Base-by-base conservation (phyloP, 2,888 invertebrate species). In the Pristionchus mayeri region DNA sequence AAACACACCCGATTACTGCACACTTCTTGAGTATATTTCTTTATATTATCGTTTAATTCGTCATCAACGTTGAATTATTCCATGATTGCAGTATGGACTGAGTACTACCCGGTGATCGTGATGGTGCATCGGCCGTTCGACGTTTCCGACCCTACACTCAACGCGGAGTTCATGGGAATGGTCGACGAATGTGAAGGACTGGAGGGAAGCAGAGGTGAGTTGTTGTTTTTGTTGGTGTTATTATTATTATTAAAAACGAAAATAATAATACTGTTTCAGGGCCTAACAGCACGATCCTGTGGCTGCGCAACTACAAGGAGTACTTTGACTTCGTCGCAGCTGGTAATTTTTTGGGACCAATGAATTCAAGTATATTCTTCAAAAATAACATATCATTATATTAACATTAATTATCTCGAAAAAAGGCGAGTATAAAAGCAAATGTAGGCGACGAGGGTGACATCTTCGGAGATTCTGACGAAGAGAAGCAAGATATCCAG, bases 71-170 rank as follows among this genome's bases (percentile, higher is more conserved):
- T 6, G 13, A 13, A 44, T 44, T 50, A 54, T 71, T 4, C 37
- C 16, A 44, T 18, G 78, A 48, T 84, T 86, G 79, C 83, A 84
- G 90, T 89, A 18, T 91, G 91, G 91, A 88, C 88, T 27, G 91
- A 92, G 86, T 92, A 91, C 88, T 92, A 92, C 80, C 92, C 92
- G 30, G 90, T 92, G 11, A 90, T 91, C 21, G 88, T 92, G 1
- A 85, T 92, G 37, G 89, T 92, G 48, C 91, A 92, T 85, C 88
- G 87, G 40, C 90, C 90, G 3, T 82, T 91, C 34, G 89, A 92
- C 83, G 87, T 91, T 13, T 78, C 86, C 7, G 84, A 88, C 71
- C 75, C 60, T 0, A 9, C n/a, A 0, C 87, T 89, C 52, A 34
- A 89, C 24, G 21, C 78, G 3, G 50, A 84, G 2, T 87, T 92